phyloP scores from a whole-genome alignment of 2,888 invertebrate species.

The Athripsodes cinereus region DNA sequence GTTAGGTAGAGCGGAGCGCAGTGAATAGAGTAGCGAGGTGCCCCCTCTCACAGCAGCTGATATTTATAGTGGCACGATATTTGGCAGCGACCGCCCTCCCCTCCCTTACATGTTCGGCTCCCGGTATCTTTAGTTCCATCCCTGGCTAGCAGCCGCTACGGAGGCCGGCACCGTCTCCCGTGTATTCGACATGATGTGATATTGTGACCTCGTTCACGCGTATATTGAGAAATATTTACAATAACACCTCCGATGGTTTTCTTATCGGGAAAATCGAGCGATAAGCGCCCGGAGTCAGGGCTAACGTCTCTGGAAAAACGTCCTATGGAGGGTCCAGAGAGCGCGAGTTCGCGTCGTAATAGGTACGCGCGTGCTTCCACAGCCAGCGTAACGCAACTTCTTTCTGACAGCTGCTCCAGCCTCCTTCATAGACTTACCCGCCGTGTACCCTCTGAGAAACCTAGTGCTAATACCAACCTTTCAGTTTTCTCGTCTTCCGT shows the following conservation, averaged over 20 bases:
- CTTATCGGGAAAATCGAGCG: constrained; percentile 7
- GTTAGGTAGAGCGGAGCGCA: constrained; percentile 2
- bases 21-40: constrained; percentile 9
- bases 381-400: constrained; percentile 76
- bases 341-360: constrained; percentile 53
- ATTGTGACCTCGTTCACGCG: constrained; percentile 34
- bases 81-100: constrained; percentile 53
- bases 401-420: constrained; percentile 82
- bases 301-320: constrained; percentile 36
- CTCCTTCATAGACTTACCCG: constrained; percentile 74
- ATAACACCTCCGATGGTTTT: constrained; percentile 34
- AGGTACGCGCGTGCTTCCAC: constrained; percentile 74
- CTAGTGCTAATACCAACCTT: constrained; percentile 37
- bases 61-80: constrained; percentile 66
- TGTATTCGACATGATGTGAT: constrained; percentile 31
- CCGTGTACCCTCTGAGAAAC: constrained; percentile 70
- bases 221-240: constrained; percentile 31
- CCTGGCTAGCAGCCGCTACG: constrained; percentile 29
- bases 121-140: constrained; percentile 26
- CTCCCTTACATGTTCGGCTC: constrained; percentile 25
- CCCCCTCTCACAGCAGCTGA: constrained; percentile 30
- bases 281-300: constrained; percentile 4
- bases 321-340: constrained; percentile 36
- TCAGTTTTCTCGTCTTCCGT: constrained; percentile 27
- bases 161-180: constrained; percentile 15